Conservation (phyloP, 2,113 vertebrate genomes). For the Buteo buteo region DNA sequence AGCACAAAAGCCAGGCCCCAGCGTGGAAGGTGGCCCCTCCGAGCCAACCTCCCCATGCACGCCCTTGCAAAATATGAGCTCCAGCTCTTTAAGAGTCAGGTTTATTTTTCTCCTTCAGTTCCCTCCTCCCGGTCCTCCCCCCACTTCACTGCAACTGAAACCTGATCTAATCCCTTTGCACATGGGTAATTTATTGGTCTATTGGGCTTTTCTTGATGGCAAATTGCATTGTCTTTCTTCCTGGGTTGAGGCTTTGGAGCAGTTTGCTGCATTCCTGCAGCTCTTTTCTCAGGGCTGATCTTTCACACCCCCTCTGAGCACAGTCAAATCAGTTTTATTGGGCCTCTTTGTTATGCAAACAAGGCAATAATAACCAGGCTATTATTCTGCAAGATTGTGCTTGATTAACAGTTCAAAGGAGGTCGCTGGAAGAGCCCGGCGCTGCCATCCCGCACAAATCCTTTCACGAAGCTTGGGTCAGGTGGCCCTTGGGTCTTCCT, state of each 20-base stretch:
- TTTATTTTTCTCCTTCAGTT: conserved; percentile 46
- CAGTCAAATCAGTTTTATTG: conserved; percentile 74
- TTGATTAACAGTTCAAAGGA: conserved; percentile 79
- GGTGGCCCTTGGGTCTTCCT: not conserved
- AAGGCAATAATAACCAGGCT: conserved; percentile 70
- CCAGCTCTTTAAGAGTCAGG: conserved; percentile 74
- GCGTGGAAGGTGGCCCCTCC: not conserved
- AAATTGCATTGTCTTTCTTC: conserved; percentile 88
- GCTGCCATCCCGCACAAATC: not conserved
- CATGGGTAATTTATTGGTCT: conserved; percentile 86
- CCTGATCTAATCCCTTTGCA: conserved; percentile 84
- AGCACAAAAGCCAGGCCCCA: not conserved
- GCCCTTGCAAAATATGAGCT: conserved; percentile 39
- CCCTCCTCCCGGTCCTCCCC: conserved; percentile 39
- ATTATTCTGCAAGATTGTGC: conserved; percentile 77
- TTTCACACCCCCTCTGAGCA: conserved; percentile 68
- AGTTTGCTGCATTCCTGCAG: conserved; percentile 67
- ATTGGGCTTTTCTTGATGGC: conserved; percentile 82
- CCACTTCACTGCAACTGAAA: conserved; percentile 74
- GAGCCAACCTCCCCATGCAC: not conserved
- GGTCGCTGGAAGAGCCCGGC: conserved; percentile 33
- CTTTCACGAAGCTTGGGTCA: conserved; percentile 13
- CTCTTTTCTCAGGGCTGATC: conserved; percentile 66
- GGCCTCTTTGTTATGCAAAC: conserved; percentile 81
- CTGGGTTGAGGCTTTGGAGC: conserved; percentile 66